Conservation (phyloP, 2,797 vertebrate species). For the Chrosomus eos region DNA sequence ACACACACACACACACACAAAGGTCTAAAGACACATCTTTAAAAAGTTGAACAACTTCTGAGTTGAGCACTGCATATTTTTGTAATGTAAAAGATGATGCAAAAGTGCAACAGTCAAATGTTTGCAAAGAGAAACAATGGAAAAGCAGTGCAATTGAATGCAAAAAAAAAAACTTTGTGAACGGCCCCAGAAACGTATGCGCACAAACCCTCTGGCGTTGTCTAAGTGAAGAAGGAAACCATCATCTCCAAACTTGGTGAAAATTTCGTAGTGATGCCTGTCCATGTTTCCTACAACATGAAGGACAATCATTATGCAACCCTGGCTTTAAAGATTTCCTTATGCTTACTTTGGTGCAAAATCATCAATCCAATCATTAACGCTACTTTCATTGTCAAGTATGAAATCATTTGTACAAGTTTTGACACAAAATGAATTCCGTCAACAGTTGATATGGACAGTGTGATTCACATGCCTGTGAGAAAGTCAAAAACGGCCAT, state of each 20-base stretch:
- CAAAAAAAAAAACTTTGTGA: background rate
- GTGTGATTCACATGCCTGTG: slow-evolving; percentile 77
- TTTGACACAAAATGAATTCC: background rate
- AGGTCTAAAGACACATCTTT: background rate
- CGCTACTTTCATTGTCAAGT: background rate
- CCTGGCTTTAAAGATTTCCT: background rate
- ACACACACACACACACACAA: background rate
- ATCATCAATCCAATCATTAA: background rate
- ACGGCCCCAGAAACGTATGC: background rate
- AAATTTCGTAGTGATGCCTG: slow-evolving; percentile 95
- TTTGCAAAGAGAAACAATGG: background rate
- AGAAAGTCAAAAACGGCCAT: slow-evolving; percentile 98
- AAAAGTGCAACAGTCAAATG: background rate
- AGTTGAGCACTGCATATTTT: background rate
- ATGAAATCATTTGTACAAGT: background rate
- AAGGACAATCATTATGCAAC: background rate
- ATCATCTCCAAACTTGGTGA: slow-evolving; percentile 93
- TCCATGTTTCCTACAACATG: slow-evolving; percentile 91
- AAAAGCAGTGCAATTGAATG: background rate
- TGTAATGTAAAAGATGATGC: background rate
- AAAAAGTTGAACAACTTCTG: background rate
- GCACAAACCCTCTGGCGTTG: slow-evolving; percentile 92
- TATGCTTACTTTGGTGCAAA: background rate
- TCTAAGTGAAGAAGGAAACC: slow-evolving; percentile 93
- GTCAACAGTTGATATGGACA: background rate